Evolutionary conservation across 1,140 invertebrate species (phyloP).

Genomic region (Colletes latitarsis): DNA sequence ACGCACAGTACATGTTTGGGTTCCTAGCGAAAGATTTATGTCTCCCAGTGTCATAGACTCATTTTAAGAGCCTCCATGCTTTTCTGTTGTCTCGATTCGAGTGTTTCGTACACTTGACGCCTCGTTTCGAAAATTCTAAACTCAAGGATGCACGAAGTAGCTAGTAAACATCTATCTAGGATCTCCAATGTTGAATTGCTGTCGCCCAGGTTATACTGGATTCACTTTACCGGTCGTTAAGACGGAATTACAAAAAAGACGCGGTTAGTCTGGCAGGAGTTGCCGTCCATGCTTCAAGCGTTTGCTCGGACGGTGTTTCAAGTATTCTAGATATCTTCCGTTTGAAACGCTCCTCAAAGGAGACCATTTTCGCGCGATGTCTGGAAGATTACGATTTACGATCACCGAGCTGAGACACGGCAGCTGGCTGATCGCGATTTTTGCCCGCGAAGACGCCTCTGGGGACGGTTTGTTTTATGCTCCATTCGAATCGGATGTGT

Average conservation of each 20-base stretch:
- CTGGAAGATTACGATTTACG: conserved; percentile 23
- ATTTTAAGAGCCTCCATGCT: too few species aligned
- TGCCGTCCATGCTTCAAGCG: neutral
- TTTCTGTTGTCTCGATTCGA: neutral
- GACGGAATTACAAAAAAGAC: conserved; percentile 10
- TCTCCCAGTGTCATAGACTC: too few species aligned
- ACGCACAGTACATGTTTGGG: too few species aligned
- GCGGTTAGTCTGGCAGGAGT: neutral
- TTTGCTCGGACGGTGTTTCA: neutral
- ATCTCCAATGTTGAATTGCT: neutral
- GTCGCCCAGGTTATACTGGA: conserved; percentile 16
- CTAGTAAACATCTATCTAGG: conserved; percentile 11
- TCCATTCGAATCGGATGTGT: neutral
- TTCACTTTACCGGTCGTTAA: conserved; percentile 21
- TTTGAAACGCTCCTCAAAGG: neutral
- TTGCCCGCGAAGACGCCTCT: neutral
- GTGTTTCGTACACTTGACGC: neutral
- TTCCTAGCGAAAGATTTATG: too few species aligned
- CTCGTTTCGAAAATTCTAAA: neutral
- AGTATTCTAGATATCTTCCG: neutral
- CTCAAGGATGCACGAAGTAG: neutral
- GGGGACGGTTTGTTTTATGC: conserved; percentile 6
- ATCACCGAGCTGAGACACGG: neutral
- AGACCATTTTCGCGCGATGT: neutral
- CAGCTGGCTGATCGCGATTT: neutral